Percentiles rank a stretch among this genome's conserved stretches.
phyloP scores from a whole-genome alignment of 2,888 invertebrate genomes.

The Uropetala carovei region DNA sequence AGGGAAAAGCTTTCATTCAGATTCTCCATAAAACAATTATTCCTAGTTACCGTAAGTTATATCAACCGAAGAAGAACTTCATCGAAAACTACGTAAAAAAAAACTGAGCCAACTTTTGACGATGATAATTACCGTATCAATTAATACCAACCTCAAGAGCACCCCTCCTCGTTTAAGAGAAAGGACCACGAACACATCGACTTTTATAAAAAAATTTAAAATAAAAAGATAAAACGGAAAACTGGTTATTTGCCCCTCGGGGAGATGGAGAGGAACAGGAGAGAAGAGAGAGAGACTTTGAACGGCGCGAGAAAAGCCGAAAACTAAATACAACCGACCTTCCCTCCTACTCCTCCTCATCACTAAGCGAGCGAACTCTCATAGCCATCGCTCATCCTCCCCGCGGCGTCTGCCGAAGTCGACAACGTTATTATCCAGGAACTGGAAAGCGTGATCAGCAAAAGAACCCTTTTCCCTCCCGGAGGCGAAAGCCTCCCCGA shows the following conservation, averaged over 20 bases:
- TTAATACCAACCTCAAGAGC: too few relatives aligned
- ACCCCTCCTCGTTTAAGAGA: too few relatives aligned
- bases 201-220: not conserved
- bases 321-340: slow-evolving; percentile 34
- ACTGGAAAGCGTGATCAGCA: slow-evolving; percentile 46
- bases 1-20: too few relatives aligned
- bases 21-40: too few relatives aligned
- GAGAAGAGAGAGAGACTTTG: not conserved
- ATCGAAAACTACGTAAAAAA: too few relatives aligned
- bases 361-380: slow-evolving; percentile 18
- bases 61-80: too few relatives aligned
- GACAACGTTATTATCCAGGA: slow-evolving; percentile 9
- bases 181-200: too few relatives aligned
- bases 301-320: not conserved
- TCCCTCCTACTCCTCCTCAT: not conserved
- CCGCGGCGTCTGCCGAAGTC: not conserved
- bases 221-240: not conserved
- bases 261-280: not conserved
- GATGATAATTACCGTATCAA: too few relatives aligned
- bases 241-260: not conserved
- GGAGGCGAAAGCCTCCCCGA: slow-evolving; percentile 19
- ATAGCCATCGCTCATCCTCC: not conserved
- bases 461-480: slow-evolving; percentile 41
- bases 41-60: too few relatives aligned
- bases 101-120: too few relatives aligned